Percentiles rank a stretch among this genome's conserved stretches.
phyloP scores from a whole-genome alignment of 1,140 invertebrate genomes.

The Sarcophaga bullata region DNA sequence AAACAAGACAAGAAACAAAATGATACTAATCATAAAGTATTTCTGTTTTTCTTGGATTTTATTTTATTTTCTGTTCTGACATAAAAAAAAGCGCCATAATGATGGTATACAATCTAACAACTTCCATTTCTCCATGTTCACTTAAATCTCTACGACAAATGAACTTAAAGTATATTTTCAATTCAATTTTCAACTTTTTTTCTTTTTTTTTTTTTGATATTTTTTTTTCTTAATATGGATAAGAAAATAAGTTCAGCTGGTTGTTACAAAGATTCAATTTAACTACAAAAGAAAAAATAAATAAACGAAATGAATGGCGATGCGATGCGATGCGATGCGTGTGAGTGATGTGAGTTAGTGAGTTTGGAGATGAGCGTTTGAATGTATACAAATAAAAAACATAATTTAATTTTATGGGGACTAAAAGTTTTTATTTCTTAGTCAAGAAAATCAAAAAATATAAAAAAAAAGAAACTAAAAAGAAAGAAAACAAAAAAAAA shows the following conservation, averaged over 20 bases:
- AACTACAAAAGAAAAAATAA: background rate
- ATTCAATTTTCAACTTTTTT: no score
- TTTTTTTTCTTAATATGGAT: background rate
- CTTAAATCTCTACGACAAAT: slow-evolving; percentile 36
- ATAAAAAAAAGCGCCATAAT: slow-evolving; percentile 35
- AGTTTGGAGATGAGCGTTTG: background rate
- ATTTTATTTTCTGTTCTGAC: slow-evolving; percentile 2
- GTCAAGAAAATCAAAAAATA: slow-evolving; percentile 16
- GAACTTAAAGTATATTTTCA: background rate
- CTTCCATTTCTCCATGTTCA: slow-evolving; percentile 18
- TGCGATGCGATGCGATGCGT: no score
- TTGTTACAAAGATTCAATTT: slow-evolving; percentile 37
- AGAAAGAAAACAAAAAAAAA: background rate
- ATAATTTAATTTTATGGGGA: slow-evolving; percentile 40
- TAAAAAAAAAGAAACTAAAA: slow-evolving; percentile 15
- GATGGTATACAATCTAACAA: slow-evolving; percentile 24
- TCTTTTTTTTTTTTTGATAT: no score
- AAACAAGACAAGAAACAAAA: slow-evolving; percentile 30
- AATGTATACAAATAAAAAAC: slow-evolving; percentile 38
- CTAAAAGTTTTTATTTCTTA: slow-evolving; percentile 36
- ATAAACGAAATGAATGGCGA: background rate
- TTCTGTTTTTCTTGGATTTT: background rate
- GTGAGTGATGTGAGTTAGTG: no score
- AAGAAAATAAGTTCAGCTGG: slow-evolving; percentile 31
- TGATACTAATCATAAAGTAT: slow-evolving; percentile 38